Percentiles rank a stretch among this genome's conserved stretches.
phyloP scores from a whole-genome alignment of 1,140 invertebrate species.

The Heliconius himera region DNA sequence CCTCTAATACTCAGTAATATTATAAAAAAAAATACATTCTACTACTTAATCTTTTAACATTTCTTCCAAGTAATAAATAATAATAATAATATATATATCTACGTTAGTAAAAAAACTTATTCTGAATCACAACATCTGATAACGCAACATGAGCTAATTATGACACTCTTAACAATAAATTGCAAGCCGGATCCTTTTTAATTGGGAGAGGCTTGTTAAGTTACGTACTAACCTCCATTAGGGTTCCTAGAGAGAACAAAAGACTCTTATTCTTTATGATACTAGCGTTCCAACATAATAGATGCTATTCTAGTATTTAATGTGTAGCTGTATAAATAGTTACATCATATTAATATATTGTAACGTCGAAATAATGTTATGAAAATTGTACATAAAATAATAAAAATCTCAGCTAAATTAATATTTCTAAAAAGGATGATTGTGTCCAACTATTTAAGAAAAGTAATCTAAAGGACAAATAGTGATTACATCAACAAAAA shows the following conservation, averaged over 20 bases:
- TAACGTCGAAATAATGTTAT: background rate
- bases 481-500: too few species aligned
- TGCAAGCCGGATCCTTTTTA: slow-evolving; percentile 39
- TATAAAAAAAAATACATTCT: too few species aligned
- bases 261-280: slow-evolving; percentile 29
- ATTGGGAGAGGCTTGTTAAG: slow-evolving; percentile 40
- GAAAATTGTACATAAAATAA: too few species aligned
- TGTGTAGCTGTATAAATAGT: background rate
- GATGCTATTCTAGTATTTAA: slow-evolving; percentile 7
- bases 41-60: background rate
- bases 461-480: too few species aligned
- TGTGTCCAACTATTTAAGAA: background rate
- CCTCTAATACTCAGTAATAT: too few species aligned
- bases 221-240: slow-evolving; percentile 36
- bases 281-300: slow-evolving; percentile 13
- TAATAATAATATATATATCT: background rate
- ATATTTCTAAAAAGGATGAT: background rate
- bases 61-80: background rate
- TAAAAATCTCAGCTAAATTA: background rate
- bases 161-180: slow-evolving; percentile 35
- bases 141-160: slow-evolving; percentile 30
- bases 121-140: background rate
- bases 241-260: slow-evolving; percentile 29
- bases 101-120: background rate
- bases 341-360: background rate